Base-by-base conservation (phyloP, 2,113 vertebrate genomes). In the Tachuris rubrigastra region DNA sequence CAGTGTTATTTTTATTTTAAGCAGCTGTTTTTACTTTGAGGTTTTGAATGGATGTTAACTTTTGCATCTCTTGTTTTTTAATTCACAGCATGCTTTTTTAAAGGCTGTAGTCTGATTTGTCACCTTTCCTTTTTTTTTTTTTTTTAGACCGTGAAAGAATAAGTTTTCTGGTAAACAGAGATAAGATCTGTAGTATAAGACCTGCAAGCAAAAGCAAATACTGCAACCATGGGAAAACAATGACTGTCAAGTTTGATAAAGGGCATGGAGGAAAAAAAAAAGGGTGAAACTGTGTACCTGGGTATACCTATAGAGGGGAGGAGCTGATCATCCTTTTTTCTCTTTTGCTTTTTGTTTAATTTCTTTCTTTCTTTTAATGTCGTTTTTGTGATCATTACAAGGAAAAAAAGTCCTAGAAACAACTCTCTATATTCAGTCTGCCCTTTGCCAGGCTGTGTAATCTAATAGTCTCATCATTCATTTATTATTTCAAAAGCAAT, bases 141-240 rank as follows among this genome's bases (percentile, higher is more conserved):
- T 76, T 78, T 78, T 88, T 39, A 33, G 11, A 82, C 42, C 11
- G 24, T 37, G 60, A 86, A 88, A 56, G 18, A 86, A 58, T 81
- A 90, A 88, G 44, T 85, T 84, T 71, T 68, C 52, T 92, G 68
- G 52, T 94, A 94, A 88, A 92, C 65, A 86, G n/a, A 82, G 56
- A 59, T 69, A 88, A 71, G 35, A 80, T 71, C 63, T 83, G 56
- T 65, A 84, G 65, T 44, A 10, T 78, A n/a, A 86, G 67, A 81
- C 21, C 16, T 4, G 9, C 37, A 55, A 58, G 46, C 41, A 79
- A 91, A 91, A 80, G 35, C 42, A 92, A 88, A 68, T 86, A 49
- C 55, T 86, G 82, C 63, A 81, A 52, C 72, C n/a, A 28, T 37
- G 68, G 93, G 82, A 80, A 85, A 93, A 92, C 18, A 83, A 68